Conservation (phyloP, 2,797 vertebrate genomes). For the Threskiornis aethiopicus region DNA sequence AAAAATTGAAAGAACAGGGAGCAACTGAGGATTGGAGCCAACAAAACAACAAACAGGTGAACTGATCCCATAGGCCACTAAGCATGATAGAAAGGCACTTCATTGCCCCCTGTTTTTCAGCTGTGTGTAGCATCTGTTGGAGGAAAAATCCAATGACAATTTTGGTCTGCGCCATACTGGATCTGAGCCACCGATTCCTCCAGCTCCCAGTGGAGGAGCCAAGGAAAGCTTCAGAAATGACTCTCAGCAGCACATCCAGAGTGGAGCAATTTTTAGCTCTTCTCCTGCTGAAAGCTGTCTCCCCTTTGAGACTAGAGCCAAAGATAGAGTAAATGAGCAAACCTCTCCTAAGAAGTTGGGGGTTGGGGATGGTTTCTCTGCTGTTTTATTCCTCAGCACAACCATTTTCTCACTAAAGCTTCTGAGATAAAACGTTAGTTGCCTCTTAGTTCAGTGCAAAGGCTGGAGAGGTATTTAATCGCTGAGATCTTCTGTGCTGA, state of each 20-base stretch:
- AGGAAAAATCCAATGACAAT: not conserved
- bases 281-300: slow-evolving; percentile 19
- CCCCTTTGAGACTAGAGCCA: not conserved
- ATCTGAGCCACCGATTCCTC: not conserved
- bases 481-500: not conserved
- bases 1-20: not conserved
- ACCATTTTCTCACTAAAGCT: not conserved
- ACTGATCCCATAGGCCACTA: not conserved
- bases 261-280: slow-evolving; percentile 41
- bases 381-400: not conserved
- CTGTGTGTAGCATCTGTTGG: not conserved
- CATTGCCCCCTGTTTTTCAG: not conserved
- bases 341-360: not conserved
- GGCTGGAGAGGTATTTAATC: not conserved
- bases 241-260: slow-evolving; percentile 18
- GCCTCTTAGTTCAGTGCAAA: not conserved
- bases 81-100: not conserved
- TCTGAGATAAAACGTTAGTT: not conserved
- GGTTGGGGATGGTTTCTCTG: not conserved
- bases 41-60: not conserved
- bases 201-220: not conserved
- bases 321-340: slow-evolving; percentile 8
- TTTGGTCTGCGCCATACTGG: not conserved
- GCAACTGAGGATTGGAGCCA: not conserved
- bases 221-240: slow-evolving; percentile 17